Evolutionary conservation across 2,113 vertebrate species (phyloP).

Genomic region (Plecotus auritus): DNA sequence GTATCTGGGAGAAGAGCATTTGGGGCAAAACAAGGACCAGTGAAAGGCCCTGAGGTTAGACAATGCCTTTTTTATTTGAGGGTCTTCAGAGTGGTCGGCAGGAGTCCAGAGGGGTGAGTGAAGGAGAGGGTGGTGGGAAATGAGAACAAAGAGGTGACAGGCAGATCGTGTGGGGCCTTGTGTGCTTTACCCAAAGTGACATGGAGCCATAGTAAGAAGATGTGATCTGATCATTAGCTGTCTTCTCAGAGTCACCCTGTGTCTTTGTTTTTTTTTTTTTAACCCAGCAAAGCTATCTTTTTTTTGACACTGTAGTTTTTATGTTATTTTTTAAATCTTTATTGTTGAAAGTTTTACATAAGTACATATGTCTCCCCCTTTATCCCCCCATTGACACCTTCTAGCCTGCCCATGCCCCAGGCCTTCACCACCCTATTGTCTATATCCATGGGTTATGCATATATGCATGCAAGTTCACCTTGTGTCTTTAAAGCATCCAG

Average conservation of each 20-base stretch:
- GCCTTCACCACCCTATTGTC: no score
- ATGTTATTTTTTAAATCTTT: no score
- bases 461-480: no score
- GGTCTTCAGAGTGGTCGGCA: not conserved
- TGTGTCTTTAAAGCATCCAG: not conserved
- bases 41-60: not conserved
- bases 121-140: not conserved
- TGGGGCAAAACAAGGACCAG: not conserved
- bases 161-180: not conserved
- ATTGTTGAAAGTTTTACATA: no score
- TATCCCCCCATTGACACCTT: no score
- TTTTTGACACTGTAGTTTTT: no score
- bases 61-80: not conserved
- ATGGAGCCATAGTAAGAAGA: not conserved
- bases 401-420: no score
- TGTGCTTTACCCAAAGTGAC: not conserved
- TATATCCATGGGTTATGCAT: no score
- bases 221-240: not conserved
- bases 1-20: not conserved
- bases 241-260: not conserved
- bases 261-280: no score
- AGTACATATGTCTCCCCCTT: no score
- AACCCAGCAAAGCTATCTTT: no score
- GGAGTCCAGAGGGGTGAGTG: no score
- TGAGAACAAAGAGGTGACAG: not conserved